Base-by-base conservation (phyloP, 2,888 invertebrate species). In the Melikaiella ostensackeni region DNA sequence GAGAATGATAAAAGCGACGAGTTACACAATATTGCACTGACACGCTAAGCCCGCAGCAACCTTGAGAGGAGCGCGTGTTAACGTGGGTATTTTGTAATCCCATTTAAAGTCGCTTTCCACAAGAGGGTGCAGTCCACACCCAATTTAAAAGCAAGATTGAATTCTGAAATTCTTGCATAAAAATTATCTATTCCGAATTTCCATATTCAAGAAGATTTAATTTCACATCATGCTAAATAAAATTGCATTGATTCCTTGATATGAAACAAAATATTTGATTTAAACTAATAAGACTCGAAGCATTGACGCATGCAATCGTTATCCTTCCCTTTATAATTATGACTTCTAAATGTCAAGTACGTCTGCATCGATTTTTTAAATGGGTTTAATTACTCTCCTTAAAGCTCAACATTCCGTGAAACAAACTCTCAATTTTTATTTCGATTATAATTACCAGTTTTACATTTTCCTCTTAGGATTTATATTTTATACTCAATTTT, bases 21-120 rank as follows among this genome's bases (percentile, higher is more conserved):
- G 75, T 85, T 86, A 84, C 85, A 82, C 83, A 86, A 86, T n/a
- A n/a, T 70, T 81, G 76, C 74, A 57, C 75, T 75, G 76, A 77
- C 83, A 81, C 81, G 81, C 81, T 75, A 80, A 79, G 77, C 76
- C 77, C 79, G 79, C 79, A 77, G 73, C 79, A 81, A 80, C 81
- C 81, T 81, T 81, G 81, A 81, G 79, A 80, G 79, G 75, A 79
- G 80, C 76, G 59, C 77, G 80, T 77, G 79, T 80, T 50, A 70
- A 70, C 70, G 21, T 50, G 30, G 21, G 50, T 70, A 33, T 70
- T 70, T 70, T 70, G 70, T 55, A 70, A 70, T 70, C 30, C 70
- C 50, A 70, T 70, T 70, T 50, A 21, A n/a, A 70, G 70, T 70
- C 13, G 50, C 50, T 70, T 50, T 70, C n/a, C 70, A 46, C 33